These are phyloP conservation scores for Pterois miles DNA, from an alignment of 2,797 vertebrate species.

Conservation along the genomic window DNA sequence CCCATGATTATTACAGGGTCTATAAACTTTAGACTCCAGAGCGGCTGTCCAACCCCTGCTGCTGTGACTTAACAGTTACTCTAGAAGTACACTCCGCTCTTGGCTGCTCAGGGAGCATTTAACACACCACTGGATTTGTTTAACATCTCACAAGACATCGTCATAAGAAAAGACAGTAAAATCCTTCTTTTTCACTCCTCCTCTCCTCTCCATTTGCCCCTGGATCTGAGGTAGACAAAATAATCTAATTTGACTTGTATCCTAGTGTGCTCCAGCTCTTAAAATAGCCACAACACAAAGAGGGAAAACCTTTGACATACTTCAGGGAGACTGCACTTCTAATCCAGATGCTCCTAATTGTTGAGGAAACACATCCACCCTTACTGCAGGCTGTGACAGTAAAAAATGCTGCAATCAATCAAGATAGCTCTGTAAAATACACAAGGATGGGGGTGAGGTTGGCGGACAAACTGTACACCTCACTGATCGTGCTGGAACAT, in stretches of 20 bases:
- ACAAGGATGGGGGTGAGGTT: slow-evolving; percentile 53
- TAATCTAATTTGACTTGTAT: slow-evolving; percentile 36
- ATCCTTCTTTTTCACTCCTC: slow-evolving; percentile 10
- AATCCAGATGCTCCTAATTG: slow-evolving; percentile 67
- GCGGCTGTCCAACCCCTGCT: slow-evolving; percentile 46
- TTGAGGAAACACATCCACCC: slow-evolving; percentile 62
- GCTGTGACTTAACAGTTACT: slow-evolving; percentile 60
- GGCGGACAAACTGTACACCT: slow-evolving; percentile 43
- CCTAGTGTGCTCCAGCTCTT: slow-evolving; percentile 20
- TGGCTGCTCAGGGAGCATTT: slow-evolving; percentile 15
- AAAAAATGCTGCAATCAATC: slow-evolving; percentile 74
- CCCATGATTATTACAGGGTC: slow-evolving; percentile 74
- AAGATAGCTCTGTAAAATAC: slow-evolving; percentile 62
- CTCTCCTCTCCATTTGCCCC: slow-evolving; percentile 25
- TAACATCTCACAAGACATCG: slow-evolving; percentile 21
- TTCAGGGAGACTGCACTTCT: slow-evolving; percentile 51
- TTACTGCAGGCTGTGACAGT: slow-evolving; percentile 70
- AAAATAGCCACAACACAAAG: slow-evolving; percentile 65
- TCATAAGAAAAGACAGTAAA: not conserved
- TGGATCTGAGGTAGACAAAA: slow-evolving; percentile 51
- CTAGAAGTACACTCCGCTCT: slow-evolving; percentile 36
- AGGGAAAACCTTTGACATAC: slow-evolving; percentile 46
- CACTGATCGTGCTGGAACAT: slow-evolving; percentile 62
- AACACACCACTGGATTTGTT: slow-evolving; percentile 16
- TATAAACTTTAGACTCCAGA: slow-evolving; percentile 72